phyloP scores from a whole-genome alignment of 2,797 vertebrate species.

The Nyctibius grandis region DNA sequence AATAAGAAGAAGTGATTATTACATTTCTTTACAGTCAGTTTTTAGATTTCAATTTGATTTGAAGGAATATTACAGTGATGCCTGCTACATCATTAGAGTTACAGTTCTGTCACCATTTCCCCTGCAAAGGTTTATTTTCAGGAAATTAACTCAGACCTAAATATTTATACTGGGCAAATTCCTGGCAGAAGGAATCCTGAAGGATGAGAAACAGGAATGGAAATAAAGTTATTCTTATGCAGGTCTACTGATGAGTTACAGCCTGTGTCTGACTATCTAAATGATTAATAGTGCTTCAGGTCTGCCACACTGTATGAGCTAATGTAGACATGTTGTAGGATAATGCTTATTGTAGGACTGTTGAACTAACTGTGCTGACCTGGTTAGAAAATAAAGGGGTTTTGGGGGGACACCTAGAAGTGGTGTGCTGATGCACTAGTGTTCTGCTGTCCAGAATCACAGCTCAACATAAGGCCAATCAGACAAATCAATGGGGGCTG shows the following conservation, averaged over 20 bases:
- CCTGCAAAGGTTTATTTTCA: background rate
- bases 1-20: background rate
- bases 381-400: background rate
- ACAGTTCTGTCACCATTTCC: background rate
- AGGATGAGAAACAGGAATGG: background rate
- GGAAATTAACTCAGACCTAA: background rate
- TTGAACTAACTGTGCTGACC: background rate
- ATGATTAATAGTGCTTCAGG: background rate
- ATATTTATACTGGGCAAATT: background rate
- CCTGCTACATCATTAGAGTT: background rate
- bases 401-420: background rate
- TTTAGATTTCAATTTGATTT: background rate
- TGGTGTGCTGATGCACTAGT: background rate
- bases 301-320: background rate
- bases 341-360: background rate
- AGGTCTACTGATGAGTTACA: background rate
- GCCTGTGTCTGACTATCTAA: background rate
- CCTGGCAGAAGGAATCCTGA: background rate
- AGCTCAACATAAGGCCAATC: background rate
- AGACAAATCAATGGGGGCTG: background rate
- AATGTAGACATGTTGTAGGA: background rate
- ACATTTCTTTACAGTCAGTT: background rate
- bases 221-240: background rate
- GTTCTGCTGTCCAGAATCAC: background rate
- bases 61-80: background rate